A percentile compares a stretch with the other conserved stretches of the same genome.
These are phyloP conservation scores for Electrona antarctica DNA, from an alignment of 2,113 vertebrate species.

Conservation along the genomic window DNA sequence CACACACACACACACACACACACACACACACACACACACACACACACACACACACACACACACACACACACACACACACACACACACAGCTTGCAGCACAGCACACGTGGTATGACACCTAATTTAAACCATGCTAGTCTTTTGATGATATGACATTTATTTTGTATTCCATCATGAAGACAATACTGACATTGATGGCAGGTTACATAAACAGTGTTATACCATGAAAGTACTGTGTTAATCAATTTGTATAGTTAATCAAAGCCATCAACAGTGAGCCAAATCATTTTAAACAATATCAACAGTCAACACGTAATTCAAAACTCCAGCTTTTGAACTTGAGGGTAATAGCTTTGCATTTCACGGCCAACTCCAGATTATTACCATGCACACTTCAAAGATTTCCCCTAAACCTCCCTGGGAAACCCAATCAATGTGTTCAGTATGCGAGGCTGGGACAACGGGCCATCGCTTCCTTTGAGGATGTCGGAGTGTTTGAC, in stretches of 20 bases:
- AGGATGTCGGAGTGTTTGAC: constrained; percentile 77
- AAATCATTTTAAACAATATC: constrained; percentile 13
- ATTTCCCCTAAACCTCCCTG: constrained; percentile 65
- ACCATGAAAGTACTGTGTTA: background rate
- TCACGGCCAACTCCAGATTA: constrained; percentile 59
- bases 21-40: too few relatives aligned
- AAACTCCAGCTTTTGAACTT: constrained; percentile 39
- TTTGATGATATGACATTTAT: too few relatives aligned
- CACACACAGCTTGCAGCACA: too few relatives aligned
- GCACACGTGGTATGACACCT: too few relatives aligned
- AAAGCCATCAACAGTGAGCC: constrained; percentile 15
- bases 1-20: too few relatives aligned
- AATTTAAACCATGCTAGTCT: too few relatives aligned
- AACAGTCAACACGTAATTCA: background rate
- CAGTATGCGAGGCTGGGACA: constrained; percentile 63
- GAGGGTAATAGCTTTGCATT: constrained; percentile 39
- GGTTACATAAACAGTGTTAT: too few relatives aligned
- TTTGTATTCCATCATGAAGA: too few relatives aligned
- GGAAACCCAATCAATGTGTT: constrained; percentile 72
- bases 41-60: too few relatives aligned
- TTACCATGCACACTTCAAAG: constrained; percentile 71
- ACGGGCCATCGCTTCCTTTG: constrained; percentile 68
- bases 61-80: too few relatives aligned
- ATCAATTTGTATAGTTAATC: background rate
- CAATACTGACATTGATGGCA: too few relatives aligned